Evolutionary conservation across 2,888 invertebrate species (phyloP).

Genomic region (Heliconius sara): DNA sequence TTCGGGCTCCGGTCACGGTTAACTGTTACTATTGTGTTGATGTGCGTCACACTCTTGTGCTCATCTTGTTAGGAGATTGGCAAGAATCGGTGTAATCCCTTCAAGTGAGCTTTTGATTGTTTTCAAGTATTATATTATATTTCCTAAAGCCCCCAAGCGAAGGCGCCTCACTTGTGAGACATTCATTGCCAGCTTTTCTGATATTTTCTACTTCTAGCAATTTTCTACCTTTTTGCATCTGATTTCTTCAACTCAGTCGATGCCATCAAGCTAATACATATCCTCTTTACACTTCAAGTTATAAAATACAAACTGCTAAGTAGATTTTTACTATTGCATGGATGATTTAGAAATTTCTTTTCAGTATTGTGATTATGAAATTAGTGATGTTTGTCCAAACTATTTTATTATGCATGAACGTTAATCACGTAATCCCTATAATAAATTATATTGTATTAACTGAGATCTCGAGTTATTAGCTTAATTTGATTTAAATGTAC

Average conservation of each 20-base stretch:
- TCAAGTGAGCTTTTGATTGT: constrained; percentile 75
- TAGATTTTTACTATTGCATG: constrained; percentile 44
- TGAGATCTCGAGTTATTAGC: constrained; percentile 39
- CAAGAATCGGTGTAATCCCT: constrained; percentile 72
- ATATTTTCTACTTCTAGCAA: constrained; percentile 45
- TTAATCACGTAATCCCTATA: constrained; percentile 32
- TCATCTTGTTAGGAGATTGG: constrained; percentile 74
- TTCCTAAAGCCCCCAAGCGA: constrained; percentile 65
- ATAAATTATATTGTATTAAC: constrained; percentile 20
- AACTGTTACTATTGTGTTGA: constrained; percentile 80
- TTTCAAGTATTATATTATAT: constrained; percentile 60
- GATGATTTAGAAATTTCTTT: constrained; percentile 40
- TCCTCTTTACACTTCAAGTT: constrained; percentile 43
- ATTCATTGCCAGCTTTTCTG: constrained; percentile 69
- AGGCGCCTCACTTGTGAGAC: constrained; percentile 84
- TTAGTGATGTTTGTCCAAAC: constrained; percentile 39
- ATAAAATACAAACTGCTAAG: constrained; percentile 42
- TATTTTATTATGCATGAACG: constrained; percentile 43
- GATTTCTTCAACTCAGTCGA: constrained; percentile 41
- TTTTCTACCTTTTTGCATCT: constrained; percentile 41
- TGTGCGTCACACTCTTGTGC: constrained; percentile 83
- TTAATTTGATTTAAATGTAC: background rate
- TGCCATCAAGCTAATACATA: constrained; percentile 46
- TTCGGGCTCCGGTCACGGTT: constrained; percentile 70
- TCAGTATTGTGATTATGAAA: constrained; percentile 30